A percentile compares a stretch with the other conserved stretches of the same genome.
Evolutionary conservation across 92 coral and sea anemone species (phyloP).

Genomic region (Palythoa caribaeorum): DNA sequence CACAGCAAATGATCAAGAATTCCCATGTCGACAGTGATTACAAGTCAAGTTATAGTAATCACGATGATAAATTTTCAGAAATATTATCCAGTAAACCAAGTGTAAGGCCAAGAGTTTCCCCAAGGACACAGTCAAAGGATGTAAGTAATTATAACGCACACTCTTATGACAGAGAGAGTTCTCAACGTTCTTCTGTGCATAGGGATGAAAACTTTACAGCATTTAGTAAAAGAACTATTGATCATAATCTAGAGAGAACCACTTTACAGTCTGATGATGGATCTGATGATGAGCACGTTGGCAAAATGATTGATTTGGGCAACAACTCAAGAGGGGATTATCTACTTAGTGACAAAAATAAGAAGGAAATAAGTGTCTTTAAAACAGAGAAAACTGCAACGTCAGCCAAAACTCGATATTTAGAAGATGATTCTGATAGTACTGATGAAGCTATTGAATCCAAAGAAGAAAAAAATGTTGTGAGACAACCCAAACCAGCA

Average conservation of each 20-base stretch:
- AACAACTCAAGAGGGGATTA: not conserved
- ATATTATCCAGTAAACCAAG: not conserved
- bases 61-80: not conserved
- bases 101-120: constrained; percentile 31
- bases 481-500: not conserved
- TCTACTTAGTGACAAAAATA: not conserved
- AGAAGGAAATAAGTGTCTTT: not conserved
- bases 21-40: constrained; percentile 4
- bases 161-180: not conserved
- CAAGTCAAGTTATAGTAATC: not conserved
- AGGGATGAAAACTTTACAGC: not conserved
- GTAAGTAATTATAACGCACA: no score
- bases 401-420: not conserved
- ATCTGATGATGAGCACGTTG: constrained; percentile 41
- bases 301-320: constrained; percentile 21
- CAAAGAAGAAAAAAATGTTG: constrained; percentile 4
- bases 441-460: not conserved
- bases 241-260: not conserved
- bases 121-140: constrained; percentile 20
- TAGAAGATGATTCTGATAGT: constrained; percentile 32
- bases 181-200: not conserved
- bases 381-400: not conserved
- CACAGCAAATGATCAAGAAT: not conserved
- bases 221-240: not conserved
- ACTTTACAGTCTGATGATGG: constrained; percentile 13